Evolutionary conservation across 35 echinoderm and acorn worm genomes (phyloP).

Genomic region (Apostichopus parvimensis): DNA sequence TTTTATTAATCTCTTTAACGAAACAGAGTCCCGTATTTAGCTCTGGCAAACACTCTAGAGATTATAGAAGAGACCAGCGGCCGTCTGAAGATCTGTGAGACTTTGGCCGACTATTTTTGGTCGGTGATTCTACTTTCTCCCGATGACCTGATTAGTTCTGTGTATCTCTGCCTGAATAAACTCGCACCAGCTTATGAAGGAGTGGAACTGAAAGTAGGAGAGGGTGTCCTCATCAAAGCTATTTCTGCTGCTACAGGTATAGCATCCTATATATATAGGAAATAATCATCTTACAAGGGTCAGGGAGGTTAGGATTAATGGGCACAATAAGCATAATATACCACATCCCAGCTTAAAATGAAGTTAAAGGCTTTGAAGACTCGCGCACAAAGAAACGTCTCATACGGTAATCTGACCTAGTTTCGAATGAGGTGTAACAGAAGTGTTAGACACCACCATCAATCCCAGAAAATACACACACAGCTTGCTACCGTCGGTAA

Average conservation of each 20-base stretch:
- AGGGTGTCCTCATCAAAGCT: constrained; percentile 86
- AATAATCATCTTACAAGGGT: no score
- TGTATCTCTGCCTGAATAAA: constrained; percentile 96
- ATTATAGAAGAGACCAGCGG: constrained; percentile 79
- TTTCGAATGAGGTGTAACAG: no score
- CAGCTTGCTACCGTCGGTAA: no score
- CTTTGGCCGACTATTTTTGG: constrained; percentile 77
- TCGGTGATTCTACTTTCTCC: constrained; percentile 89
- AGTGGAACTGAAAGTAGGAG: constrained; percentile 87
- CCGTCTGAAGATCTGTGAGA: constrained; percentile 87
- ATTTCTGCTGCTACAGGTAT: constrained; percentile 91
- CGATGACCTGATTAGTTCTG: constrained; percentile 67
- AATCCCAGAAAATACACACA: no score
- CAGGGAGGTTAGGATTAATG: no score
- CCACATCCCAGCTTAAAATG: no score
- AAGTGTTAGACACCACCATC: no score
- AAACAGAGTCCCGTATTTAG: constrained; percentile 86
- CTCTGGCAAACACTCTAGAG: constrained; percentile 83
- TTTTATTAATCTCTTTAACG: not conserved
- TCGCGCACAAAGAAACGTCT: no score
- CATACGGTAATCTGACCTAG: no score
- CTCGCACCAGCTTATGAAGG: constrained; percentile 98
- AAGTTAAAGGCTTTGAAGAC: no score
- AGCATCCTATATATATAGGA: not conserved
- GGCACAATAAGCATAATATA: no score